Conservation (phyloP, 2,888 invertebrate genomes). For the Leptinotarsa tumamoca region DNA sequence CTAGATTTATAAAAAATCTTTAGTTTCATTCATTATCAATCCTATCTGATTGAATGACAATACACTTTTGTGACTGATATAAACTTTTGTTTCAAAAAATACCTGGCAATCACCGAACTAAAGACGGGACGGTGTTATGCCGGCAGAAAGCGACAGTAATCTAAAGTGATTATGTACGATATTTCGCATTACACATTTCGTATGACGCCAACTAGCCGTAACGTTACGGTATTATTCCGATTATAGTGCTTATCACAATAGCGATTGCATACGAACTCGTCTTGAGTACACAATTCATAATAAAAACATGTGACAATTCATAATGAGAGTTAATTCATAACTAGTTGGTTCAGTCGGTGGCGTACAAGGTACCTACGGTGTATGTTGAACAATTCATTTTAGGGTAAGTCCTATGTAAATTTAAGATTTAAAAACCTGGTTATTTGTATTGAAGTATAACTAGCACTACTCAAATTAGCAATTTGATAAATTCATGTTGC, state of each 20-base stretch:
- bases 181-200: not conserved
- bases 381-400: constrained; percentile 5
- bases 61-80: constrained; percentile 11
- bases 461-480: not conserved
- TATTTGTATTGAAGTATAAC: not conserved
- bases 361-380: not conserved
- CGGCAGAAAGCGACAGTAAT: not conserved
- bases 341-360: constrained; percentile 13
- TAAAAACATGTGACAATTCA: constrained; percentile 45
- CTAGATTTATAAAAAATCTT: not conserved
- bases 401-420: not conserved
- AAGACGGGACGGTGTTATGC: not conserved
- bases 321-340: constrained; percentile 27
- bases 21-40: not conserved
- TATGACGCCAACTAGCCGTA: not conserved
- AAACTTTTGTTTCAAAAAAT: constrained; percentile 2
- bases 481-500: not conserved
- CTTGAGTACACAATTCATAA: constrained; percentile 42
- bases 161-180: too few species aligned
- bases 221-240: not conserved
- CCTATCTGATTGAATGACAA: constrained; percentile 2
- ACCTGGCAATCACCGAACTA: not conserved
- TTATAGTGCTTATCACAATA: constrained; percentile 32
- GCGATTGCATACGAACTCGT: constrained; percentile 43
- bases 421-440: not conserved